Evolutionary conservation across 1,140 invertebrate species (phyloP).

Genomic region (Pseudachorutes palmiensis): DNA sequence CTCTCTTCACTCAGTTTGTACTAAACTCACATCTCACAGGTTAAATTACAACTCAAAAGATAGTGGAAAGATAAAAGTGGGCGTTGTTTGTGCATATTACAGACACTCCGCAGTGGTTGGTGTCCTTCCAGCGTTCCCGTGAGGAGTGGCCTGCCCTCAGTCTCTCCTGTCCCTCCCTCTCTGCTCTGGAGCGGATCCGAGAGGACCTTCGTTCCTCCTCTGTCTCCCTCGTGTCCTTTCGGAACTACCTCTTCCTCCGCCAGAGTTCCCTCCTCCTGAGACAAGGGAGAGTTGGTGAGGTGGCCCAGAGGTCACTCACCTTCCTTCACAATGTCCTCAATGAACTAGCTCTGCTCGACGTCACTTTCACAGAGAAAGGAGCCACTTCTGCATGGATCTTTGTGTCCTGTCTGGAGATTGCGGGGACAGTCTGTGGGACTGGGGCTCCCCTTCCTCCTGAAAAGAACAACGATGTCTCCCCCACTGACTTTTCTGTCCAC

Average conservation of each 20-base stretch:
- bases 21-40: conserved; percentile 79
- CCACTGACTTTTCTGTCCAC: conserved; percentile 65
- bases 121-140: conserved; percentile 34
- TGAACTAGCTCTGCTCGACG: conserved; percentile 69
- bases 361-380: conserved; percentile 61
- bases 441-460: conserved; percentile 22
- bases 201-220: conserved; percentile 59
- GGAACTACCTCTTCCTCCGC: conserved; percentile 88
- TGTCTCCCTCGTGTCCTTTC: conserved; percentile 74
- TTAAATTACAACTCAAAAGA: conserved; percentile 37
- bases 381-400: conserved; percentile 88
- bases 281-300: conserved; percentile 46
- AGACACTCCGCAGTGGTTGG: conserved; percentile 39
- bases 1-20: conserved; percentile 91
- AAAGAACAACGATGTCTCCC: not conserved
- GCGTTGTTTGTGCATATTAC: too few relatives aligned
- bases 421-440: conserved; percentile 54
- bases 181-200: conserved; percentile 40
- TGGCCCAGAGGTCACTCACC: conserved; percentile 71
- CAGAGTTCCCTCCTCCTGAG: conserved; percentile 72
- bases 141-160: conserved; percentile 36
- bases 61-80: too few relatives aligned
- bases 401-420: conserved; percentile 78
- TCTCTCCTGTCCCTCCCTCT: conserved; percentile 3
- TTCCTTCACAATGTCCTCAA: conserved; percentile 78